A percentile compares a stretch with the other conserved stretches of the same genome.
phyloP scores from a whole-genome alignment of 1,140 invertebrate species.

The Nylanderia fulva region DNA sequence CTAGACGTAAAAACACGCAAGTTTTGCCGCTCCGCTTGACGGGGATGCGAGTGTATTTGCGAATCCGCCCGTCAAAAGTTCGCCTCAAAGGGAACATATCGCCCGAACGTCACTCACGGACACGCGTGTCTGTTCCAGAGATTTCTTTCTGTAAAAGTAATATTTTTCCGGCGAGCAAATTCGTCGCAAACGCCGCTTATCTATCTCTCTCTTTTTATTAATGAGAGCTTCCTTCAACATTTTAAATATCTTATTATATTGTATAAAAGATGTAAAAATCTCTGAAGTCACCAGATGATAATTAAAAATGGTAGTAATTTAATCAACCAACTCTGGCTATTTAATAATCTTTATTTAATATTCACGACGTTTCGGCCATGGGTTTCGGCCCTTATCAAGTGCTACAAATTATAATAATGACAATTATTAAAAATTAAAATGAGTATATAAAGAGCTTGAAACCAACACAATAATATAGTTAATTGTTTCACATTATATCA shows the following conservation, averaged over 20 bases:
- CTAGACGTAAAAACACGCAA: conserved; percentile 9
- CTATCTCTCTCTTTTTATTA: neutral
- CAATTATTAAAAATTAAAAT: no score
- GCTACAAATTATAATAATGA: no score
- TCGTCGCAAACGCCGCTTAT: neutral
- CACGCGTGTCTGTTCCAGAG: conserved; percentile 13
- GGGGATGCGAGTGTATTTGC: neutral
- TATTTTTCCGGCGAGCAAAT: conserved; percentile 29
- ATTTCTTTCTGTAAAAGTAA: neutral
- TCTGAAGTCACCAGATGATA: no score
- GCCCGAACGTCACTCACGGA: conserved; percentile 26
- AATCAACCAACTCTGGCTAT: no score
- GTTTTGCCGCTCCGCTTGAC: conserved; percentile 13
- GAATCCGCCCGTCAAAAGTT: conserved; percentile 27
- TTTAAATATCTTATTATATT: conserved; percentile 58
- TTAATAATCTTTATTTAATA: no score
- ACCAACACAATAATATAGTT: no score
- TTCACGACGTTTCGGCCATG: no score
- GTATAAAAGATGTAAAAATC: no score
- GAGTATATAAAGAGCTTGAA: no score
- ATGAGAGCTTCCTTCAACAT: neutral
- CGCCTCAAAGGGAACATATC: conserved; percentile 37
- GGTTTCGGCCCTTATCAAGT: no score
- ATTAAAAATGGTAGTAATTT: no score
- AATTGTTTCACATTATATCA: no score